Conservation (phyloP, 2,113 vertebrate species). For the Megaleporinus macrocephalus region DNA sequence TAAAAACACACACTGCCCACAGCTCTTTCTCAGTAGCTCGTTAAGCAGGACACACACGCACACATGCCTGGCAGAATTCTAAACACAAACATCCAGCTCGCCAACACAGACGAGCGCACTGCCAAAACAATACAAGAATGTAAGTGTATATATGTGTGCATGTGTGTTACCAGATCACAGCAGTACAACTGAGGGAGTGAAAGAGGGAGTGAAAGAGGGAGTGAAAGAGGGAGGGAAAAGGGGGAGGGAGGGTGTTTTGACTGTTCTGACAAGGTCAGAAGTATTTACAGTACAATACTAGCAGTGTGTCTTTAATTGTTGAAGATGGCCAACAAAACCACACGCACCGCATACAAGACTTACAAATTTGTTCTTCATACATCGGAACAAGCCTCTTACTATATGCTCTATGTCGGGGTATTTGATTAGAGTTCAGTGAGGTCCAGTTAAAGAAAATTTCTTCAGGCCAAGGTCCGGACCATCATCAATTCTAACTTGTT, state of each 20-base stretch:
- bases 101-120: slow-evolving; percentile 1
- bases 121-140: slow-evolving; percentile 8
- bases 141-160: slow-evolving; percentile 13
- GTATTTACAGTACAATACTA: neutral
- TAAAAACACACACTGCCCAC: slow-evolving; percentile 37
- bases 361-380: neutral
- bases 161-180: neutral
- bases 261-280: neutral
- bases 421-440: too few relatives aligned
- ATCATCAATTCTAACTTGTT: too few relatives aligned
- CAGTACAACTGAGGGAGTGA: neutral
- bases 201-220: neutral
- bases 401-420: too few relatives aligned
- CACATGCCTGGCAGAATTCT: slow-evolving; percentile 15
- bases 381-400: too few relatives aligned
- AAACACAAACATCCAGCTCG: slow-evolving; percentile 27
- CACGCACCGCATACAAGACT: neutral
- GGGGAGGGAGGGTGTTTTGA: neutral
- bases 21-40: slow-evolving; percentile 16
- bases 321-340: neutral
- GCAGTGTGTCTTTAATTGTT: neutral
- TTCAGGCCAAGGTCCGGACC: too few relatives aligned
- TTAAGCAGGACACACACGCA: slow-evolving; percentile 20
- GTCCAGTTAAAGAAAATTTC: too few relatives aligned
- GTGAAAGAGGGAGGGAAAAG: neutral